A percentile compares a stretch with the other conserved stretches of the same genome.
These are phyloP conservation scores for Acronicta psi DNA, from an alignment of 2,888 invertebrate species.

Conservation along the genomic window DNA sequence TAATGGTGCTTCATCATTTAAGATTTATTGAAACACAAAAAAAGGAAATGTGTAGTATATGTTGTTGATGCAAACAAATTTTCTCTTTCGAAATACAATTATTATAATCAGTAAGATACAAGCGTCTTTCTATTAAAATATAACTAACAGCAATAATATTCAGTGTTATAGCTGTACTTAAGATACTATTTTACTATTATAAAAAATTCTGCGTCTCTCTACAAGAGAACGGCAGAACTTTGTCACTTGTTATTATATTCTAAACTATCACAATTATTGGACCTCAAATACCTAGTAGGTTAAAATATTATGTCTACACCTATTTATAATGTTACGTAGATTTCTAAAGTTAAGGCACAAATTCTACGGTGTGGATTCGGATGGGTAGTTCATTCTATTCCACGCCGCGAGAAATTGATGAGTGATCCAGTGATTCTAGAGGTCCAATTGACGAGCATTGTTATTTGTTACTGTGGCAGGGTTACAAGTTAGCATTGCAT, in stretches of 20 bases:
- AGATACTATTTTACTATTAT: conserved; percentile 8
- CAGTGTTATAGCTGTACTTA: conserved; percentile 38
- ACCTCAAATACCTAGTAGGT: conserved; percentile 47
- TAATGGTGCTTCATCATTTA: too few relatives aligned
- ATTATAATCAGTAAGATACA: conserved; percentile 11
- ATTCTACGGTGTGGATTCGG: conserved; percentile 1
- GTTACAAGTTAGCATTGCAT: conserved; percentile 33
- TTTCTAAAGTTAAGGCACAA: conserved; percentile 23
- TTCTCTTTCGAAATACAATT: too few relatives aligned
- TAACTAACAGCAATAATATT: conserved; percentile 53
- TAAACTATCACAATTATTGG: conserved; percentile 9
- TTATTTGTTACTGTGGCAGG: conserved; percentile 48
- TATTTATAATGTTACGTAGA: conserved; percentile 24
- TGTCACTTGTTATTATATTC: conserved; percentile 22
- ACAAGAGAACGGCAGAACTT: conserved; percentile 7
- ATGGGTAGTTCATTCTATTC: conserved; percentile 6
- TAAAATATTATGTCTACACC: conserved; percentile 54
- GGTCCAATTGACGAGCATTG: conserved; percentile 49
- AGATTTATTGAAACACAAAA: too few relatives aligned
- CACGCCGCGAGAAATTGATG: background rate
- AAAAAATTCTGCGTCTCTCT: conserved; percentile 2
- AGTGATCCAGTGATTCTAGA: conserved; percentile 22
- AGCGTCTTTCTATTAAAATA: conserved; percentile 5
- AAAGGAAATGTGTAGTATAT: too few relatives aligned
- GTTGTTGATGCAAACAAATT: too few relatives aligned